phyloP scores from a whole-genome alignment of 2,797 vertebrate genomes.

The Eremophila alpestris region DNA sequence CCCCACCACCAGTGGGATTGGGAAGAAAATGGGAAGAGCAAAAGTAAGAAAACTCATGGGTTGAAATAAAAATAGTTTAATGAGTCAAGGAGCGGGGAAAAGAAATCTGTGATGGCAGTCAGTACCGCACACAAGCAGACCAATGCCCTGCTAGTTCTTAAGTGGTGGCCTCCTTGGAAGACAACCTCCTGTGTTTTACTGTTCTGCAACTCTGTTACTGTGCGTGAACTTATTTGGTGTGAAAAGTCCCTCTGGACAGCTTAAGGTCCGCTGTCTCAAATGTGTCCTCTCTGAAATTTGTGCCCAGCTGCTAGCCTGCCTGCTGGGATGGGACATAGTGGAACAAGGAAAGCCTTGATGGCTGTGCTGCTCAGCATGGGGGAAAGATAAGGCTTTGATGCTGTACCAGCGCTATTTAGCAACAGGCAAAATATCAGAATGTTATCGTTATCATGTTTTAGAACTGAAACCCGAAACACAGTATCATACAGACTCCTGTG shows the following conservation, averaged over 20 bases:
- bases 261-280: neutral
- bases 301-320: neutral
- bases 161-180: neutral
- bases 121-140: neutral
- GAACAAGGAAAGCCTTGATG: neutral
- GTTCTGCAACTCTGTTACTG: neutral
- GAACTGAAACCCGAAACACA: neutral
- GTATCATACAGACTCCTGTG: neutral
- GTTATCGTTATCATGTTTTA: neutral
- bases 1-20: neutral
- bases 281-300: neutral
- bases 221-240: accelerated
- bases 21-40: neutral
- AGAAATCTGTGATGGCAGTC: neutral
- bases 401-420: neutral
- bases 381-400: neutral
- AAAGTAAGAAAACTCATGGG: neutral
- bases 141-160: neutral
- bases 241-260: neutral
- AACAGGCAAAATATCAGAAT: neutral
- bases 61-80: neutral
- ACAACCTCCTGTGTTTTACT: neutral
- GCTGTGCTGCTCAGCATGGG: neutral
- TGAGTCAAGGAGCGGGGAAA: neutral
- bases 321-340: neutral